Conservation (phyloP, 2,888 invertebrate genomes). For the Drosophila mulleri region DNA sequence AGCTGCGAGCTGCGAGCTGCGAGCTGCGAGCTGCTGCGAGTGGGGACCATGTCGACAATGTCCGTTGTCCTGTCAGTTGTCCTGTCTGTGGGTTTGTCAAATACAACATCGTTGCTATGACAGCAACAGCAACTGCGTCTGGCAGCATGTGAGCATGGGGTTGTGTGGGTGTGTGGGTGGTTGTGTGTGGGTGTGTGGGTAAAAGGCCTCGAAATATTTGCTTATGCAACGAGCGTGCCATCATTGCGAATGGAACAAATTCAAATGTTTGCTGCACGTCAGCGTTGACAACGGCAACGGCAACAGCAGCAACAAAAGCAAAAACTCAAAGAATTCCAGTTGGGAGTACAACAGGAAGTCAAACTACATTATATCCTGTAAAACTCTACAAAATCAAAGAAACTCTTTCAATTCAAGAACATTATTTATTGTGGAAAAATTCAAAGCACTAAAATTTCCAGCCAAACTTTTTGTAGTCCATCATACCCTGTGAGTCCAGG, state of each 20-base stretch:
- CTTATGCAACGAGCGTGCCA: slow-evolving; percentile 80
- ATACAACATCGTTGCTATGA: slow-evolving; percentile 64
- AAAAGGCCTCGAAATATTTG: slow-evolving; percentile 68
- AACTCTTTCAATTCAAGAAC: neutral
- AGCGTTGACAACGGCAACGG: slow-evolving; percentile 42
- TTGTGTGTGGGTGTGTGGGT: neutral
- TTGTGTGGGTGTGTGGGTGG: neutral
- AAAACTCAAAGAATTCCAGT: slow-evolving; percentile 14
- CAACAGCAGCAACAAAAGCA: neutral
- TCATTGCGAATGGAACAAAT: slow-evolving; percentile 71
- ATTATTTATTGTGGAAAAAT: neutral
- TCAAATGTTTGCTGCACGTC: slow-evolving; percentile 68
- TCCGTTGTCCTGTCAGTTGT: slow-evolving; percentile 63
- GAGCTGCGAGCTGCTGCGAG: slow-evolving; percentile 13
- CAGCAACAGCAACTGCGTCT: slow-evolving; percentile 60
- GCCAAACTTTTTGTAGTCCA: neutral
- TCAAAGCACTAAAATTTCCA: neutral
- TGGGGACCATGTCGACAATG: slow-evolving; percentile 44
- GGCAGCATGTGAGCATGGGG: slow-evolving; percentile 21
- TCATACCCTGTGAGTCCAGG: neutral
- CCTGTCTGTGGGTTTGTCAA: slow-evolving; percentile 55
- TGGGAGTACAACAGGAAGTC: no score
- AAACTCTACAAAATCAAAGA: neutral
- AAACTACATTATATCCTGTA: slow-evolving; percentile 4
- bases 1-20: slow-evolving; percentile 4